Percentiles rank a stretch among this genome's conserved stretches.
These are phyloP conservation scores for Bicyclus anynana DNA, from an alignment of 1,140 invertebrate genomes.

Conservation along the genomic window DNA sequence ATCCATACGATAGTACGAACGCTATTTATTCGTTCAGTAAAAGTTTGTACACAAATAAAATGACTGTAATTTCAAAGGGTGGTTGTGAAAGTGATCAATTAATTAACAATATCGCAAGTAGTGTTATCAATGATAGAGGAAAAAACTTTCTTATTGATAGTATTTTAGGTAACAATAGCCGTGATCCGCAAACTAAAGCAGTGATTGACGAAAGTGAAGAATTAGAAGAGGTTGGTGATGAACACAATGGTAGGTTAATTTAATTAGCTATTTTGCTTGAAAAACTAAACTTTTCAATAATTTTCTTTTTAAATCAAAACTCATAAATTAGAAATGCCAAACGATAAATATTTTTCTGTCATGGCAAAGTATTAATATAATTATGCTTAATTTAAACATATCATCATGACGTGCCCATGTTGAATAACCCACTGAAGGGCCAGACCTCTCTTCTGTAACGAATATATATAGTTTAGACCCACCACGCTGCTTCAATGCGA, in stretches of 20 bases:
- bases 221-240: constrained; percentile 56
- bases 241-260: constrained; percentile 56
- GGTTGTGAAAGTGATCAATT: constrained; percentile 34
- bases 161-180: constrained; percentile 63
- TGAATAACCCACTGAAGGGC: too few species aligned
- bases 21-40: constrained; percentile 15
- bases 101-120: constrained; percentile 33
- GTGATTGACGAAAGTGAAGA: constrained; percentile 31
- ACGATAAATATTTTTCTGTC: too few species aligned
- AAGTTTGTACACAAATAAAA: constrained; percentile 30
- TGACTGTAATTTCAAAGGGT: constrained; percentile 31
- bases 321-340: too few species aligned
- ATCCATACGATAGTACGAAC: constrained; percentile 10
- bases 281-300: too few species aligned
- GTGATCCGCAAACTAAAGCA: constrained; percentile 26
- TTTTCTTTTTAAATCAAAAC: too few species aligned
- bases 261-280: neutral
- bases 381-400: too few species aligned
- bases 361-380: too few species aligned
- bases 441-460: too few species aligned
- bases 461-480: too few species aligned
- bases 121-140: constrained; percentile 21
- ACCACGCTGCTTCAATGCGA: too few species aligned
- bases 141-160: constrained; percentile 70
- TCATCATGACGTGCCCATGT: too few species aligned